Evolutionary conservation across 2,797 vertebrate genomes (phyloP).

Genomic region (Spinibarbus caldwelli): DNA sequence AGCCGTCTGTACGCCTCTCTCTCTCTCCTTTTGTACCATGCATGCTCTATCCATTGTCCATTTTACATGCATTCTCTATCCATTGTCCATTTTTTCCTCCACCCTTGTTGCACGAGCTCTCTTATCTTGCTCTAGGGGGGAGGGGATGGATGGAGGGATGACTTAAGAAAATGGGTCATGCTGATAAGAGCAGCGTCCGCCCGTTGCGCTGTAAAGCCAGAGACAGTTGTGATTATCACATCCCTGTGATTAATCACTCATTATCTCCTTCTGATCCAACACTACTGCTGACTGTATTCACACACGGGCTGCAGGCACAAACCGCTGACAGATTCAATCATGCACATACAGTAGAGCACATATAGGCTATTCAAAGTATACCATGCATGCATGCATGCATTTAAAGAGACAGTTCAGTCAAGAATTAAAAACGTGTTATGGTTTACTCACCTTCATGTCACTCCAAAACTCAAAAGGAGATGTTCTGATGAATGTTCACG

Average conservation of each 20-base stretch:
- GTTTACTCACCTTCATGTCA: not conserved
- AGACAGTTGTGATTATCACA: slow-evolving; percentile 49
- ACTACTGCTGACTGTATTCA: slow-evolving; percentile 32
- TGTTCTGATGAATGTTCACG: not conserved
- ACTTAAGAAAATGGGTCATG: slow-evolving; percentile 54
- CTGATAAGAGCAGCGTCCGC: slow-evolving; percentile 57
- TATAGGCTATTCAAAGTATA: not conserved
- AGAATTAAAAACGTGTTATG: not conserved
- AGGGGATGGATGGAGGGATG: slow-evolving; percentile 44
- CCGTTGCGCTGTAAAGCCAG: slow-evolving; percentile 39
- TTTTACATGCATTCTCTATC: too few species aligned
- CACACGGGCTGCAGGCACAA: not conserved
- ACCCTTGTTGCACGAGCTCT: slow-evolving; percentile 21
- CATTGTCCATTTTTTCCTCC: too few species aligned
- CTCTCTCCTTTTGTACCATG: slow-evolving; percentile 20
- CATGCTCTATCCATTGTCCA: not conserved
- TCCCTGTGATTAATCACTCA: slow-evolving; percentile 43
- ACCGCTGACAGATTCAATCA: not conserved
- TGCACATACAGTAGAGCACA: not conserved
- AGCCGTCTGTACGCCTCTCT: not conserved
- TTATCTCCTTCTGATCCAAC: slow-evolving; percentile 47
- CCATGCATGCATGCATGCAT: not conserved
- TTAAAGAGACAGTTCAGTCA: not conserved
- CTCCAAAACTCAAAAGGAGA: not conserved
- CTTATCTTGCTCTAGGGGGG: slow-evolving; percentile 57